A percentile compares a stretch with the other conserved stretches of the same genome.
These are phyloP conservation scores for Centropus unirufus DNA, from an alignment of 2,113 vertebrate genomes.

Conservation along the genomic window DNA sequence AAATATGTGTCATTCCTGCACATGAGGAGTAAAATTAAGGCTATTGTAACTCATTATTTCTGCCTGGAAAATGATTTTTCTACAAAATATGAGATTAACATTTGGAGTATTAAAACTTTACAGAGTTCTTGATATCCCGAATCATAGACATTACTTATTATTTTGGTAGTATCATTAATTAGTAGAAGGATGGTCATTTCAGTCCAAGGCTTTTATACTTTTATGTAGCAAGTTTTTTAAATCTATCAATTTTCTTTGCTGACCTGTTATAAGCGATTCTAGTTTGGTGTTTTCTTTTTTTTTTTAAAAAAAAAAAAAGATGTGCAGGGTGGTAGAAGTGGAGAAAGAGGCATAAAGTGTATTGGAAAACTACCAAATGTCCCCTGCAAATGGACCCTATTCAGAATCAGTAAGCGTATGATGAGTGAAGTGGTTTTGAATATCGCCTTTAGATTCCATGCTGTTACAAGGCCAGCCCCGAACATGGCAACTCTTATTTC, in stretches of 20 bases:
- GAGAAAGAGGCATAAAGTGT: constrained; percentile 88
- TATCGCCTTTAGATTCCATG: constrained; percentile 92
- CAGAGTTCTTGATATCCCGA: background rate
- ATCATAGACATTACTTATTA: background rate
- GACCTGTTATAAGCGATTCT: constrained; percentile 65
- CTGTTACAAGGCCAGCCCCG: constrained; percentile 88
- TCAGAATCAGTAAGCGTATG: constrained; percentile 94
- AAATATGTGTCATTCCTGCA: background rate
- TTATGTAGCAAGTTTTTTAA: constrained; percentile 68
- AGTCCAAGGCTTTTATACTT: constrained; percentile 50
- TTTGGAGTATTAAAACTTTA: constrained; percentile 21
- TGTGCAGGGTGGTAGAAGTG: constrained; percentile 75
- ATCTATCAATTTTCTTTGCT: constrained; percentile 73
- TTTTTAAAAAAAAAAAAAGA: background rate
- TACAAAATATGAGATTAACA: background rate
- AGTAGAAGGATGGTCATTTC: constrained; percentile 8
- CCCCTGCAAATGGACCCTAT: constrained; percentile 90
- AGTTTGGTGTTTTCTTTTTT: background rate
- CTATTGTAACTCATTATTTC: background rate
- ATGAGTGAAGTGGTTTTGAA: constrained; percentile 93
- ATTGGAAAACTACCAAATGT: constrained; percentile 89
- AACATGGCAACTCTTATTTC: constrained; percentile 91
- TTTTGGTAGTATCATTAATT: constrained; percentile 10
- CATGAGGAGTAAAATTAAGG: background rate
- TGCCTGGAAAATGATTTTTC: background rate